Conservation (phyloP, 2,797 vertebrate genomes). For the Champsocephalus esox region DNA sequence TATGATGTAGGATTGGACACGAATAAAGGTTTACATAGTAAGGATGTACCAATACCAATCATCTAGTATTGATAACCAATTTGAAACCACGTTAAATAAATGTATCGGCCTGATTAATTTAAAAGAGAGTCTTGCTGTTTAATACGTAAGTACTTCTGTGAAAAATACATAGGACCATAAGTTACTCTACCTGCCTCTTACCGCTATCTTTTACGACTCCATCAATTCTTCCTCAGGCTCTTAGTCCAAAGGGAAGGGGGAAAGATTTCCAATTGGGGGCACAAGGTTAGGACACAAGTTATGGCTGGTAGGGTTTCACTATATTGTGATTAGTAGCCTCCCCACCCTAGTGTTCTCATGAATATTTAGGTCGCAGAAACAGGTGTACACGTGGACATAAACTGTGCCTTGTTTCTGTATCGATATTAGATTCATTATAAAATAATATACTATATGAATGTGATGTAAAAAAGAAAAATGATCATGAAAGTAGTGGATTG, state of each 20-base stretch:
- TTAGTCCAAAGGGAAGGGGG: slow-evolving; percentile 2
- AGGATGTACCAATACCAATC: not conserved
- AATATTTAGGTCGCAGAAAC: not conserved
- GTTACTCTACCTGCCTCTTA: slow-evolving; percentile 10
- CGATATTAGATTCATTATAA: not conserved
- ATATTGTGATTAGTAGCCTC: slow-evolving; percentile 3
- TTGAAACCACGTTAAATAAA: too few species aligned
- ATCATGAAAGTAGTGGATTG: not conserved
- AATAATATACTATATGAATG: slow-evolving; percentile 1
- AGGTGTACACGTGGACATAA: slow-evolving; percentile 5
- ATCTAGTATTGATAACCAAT: too few species aligned
- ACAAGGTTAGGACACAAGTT: slow-evolving; percentile 5
- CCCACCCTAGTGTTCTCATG: slow-evolving; percentile 1
- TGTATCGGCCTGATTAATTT: too few species aligned
- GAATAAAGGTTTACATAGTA: not conserved
- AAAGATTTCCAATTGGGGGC: not conserved
- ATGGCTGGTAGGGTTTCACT: not conserved
- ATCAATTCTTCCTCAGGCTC: slow-evolving; percentile 2
- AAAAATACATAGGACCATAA: slow-evolving; percentile 47
- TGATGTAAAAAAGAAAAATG: not conserved
- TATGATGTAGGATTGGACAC: not conserved
- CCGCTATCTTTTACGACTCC: slow-evolving; percentile 23
- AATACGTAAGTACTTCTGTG: not conserved
- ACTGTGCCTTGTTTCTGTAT: not conserved
- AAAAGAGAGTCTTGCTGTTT: slow-evolving; percentile 31